Evolutionary conservation across 2,888 invertebrate species (phyloP).

Genomic region (Tenthredo livida): DNA sequence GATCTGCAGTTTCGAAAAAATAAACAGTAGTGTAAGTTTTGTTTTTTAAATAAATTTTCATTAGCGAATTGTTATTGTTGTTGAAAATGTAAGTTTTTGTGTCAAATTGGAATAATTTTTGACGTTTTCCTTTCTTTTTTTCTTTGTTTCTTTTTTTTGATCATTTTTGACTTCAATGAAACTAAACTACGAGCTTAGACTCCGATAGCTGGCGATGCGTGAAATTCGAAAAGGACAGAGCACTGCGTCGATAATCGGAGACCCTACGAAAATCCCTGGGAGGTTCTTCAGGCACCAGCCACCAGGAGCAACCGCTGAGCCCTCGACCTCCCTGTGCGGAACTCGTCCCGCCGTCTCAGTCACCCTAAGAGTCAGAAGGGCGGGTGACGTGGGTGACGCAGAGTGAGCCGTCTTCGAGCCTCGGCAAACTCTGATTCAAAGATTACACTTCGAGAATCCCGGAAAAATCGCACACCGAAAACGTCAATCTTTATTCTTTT

Average conservation of each 20-base stretch:
- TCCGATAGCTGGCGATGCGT: constrained; percentile 40
- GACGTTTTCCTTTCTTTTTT: neutral
- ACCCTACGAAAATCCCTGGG: constrained; percentile 54
- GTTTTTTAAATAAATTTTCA: neutral
- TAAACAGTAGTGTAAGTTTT: too few relatives aligned
- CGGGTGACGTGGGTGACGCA: constrained; percentile 9
- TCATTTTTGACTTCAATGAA: neutral
- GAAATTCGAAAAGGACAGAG: constrained; percentile 41
- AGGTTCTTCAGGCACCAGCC: constrained; percentile 24
- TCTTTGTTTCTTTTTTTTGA: neutral
- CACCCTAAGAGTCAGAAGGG: neutral
- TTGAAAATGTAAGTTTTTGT: neutral
- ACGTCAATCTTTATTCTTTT: constrained; percentile 12
- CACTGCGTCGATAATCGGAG: constrained; percentile 53
- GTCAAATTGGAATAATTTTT: neutral
- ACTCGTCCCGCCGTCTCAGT: constrained; percentile 28
- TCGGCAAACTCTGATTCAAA: constrained; percentile 49
- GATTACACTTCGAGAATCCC: constrained; percentile 42
- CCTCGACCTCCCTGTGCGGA: constrained; percentile 19
- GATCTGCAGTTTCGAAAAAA: neutral
- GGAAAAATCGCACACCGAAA: constrained; percentile 27
- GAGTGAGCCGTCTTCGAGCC: constrained; percentile 28
- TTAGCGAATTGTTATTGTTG: too few relatives aligned
- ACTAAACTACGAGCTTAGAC: constrained; percentile 15
- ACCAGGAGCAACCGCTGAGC: neutral